Conservation (phyloP, 2,888 invertebrate species). For the Leucoma salicis region DNA sequence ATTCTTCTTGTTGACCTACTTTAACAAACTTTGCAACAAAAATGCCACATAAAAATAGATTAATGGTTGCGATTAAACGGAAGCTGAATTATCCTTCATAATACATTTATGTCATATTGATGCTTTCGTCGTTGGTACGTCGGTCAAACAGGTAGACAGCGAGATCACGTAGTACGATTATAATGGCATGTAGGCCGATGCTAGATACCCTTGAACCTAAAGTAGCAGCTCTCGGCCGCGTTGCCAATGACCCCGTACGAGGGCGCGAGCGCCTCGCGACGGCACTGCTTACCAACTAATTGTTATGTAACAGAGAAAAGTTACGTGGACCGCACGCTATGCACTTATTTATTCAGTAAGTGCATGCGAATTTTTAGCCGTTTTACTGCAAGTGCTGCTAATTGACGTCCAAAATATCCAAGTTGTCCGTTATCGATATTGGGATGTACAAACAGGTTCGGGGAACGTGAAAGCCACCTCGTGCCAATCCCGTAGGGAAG, state of each 20-base stretch:
- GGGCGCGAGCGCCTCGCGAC: slow-evolving; percentile 71
- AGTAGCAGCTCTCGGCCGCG: slow-evolving; percentile 81
- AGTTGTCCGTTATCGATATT: slow-evolving; percentile 49
- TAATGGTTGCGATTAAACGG: too few relatives aligned
- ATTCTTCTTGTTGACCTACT: too few relatives aligned
- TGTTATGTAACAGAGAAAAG: slow-evolving; percentile 75
- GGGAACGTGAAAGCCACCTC: slow-evolving; percentile 69
- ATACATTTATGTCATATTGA: not conserved
- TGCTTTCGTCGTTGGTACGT: too few relatives aligned
- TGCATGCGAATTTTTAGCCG: slow-evolving; percentile 51
- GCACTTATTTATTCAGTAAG: slow-evolving; percentile 46
- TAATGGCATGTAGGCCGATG: slow-evolving; percentile 64
- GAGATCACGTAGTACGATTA: slow-evolving; percentile 22
- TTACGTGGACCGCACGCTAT: slow-evolving; percentile 53
- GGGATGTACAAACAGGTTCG: slow-evolving; percentile 76
- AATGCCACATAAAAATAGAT: too few relatives aligned
- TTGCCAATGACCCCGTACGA: slow-evolving; percentile 84
- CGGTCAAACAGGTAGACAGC: not conserved
- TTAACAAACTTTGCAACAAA: too few relatives aligned
- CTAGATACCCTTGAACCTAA: slow-evolving; percentile 80
- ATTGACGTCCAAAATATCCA: slow-evolving; percentile 50
- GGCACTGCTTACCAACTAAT: slow-evolving; percentile 65
- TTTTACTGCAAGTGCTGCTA: slow-evolving; percentile 43
- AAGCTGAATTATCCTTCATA: too few relatives aligned
- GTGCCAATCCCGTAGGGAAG: slow-evolving; percentile 73